Percentiles rank a stretch among this genome's conserved stretches.
Conservation (phyloP, 1,140 invertebrate genomes). For the Pseudomyrmex gracilis region DNA sequence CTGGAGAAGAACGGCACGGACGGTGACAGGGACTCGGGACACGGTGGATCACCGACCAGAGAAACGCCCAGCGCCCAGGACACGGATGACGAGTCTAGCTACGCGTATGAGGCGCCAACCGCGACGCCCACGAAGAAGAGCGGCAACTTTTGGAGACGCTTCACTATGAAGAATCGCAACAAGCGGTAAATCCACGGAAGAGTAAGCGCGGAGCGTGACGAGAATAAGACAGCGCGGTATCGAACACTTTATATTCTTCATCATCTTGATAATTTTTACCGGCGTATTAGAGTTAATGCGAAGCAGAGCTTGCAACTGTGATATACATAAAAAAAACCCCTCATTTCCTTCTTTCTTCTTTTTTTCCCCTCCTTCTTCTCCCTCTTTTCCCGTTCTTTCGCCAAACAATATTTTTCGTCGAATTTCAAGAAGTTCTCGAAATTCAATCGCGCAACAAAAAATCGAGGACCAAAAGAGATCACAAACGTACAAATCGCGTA, state of each 20-base stretch:
- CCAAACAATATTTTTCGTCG: slow-evolving; percentile 14
- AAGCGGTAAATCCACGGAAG: slow-evolving; percentile 87
- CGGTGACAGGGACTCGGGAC: slow-evolving; percentile 86
- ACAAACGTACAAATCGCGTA: slow-evolving; percentile 26
- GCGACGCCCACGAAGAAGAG: slow-evolving; percentile 86
- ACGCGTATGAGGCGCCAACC: slow-evolving; percentile 82
- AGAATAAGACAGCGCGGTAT: neutral
- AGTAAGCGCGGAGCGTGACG: neutral
- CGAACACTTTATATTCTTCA: slow-evolving; percentile 59
- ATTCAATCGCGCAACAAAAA: neutral
- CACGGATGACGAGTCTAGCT: slow-evolving; percentile 82
- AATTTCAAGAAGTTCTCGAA: slow-evolving; percentile 65
- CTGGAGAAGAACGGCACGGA: slow-evolving; percentile 85
- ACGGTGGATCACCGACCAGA: slow-evolving; percentile 85
- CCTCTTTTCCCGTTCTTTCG: neutral
- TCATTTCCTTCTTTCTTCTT: slow-evolving; percentile 52
- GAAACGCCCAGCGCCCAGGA: slow-evolving; percentile 82
- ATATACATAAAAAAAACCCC: slow-evolving; percentile 77
- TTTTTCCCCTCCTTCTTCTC: neutral
- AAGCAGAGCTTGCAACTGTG: slow-evolving; percentile 83
- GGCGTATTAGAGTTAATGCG: slow-evolving; percentile 69
- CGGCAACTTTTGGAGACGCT: slow-evolving; percentile 90
- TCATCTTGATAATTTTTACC: slow-evolving; percentile 66
- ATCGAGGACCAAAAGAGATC: slow-evolving; percentile 60
- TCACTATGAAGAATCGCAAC: slow-evolving; percentile 90